Evolutionary conservation across 2,113 vertebrate species (phyloP).

Genomic region (Columba janthina): DNA sequence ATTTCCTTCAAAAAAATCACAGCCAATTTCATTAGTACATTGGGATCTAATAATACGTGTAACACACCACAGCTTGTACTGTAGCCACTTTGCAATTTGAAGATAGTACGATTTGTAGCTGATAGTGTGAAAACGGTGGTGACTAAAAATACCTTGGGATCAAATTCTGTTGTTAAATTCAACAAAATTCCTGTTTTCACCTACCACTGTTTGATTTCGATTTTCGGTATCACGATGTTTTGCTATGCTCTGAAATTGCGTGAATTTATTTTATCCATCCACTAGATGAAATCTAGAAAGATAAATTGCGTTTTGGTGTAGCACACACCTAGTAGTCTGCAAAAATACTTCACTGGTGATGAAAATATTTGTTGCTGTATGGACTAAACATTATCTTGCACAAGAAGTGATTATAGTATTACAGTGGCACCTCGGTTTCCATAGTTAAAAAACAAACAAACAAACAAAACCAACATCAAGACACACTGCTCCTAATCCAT

Average conservation of each 20-base stretch:
- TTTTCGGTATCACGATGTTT: background rate
- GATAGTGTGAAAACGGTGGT: background rate
- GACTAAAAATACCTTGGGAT: background rate
- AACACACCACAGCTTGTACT: background rate
- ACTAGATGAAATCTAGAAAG: background rate
- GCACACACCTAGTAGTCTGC: background rate
- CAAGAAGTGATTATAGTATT: background rate
- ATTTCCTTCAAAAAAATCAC: background rate
- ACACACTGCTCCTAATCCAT: background rate
- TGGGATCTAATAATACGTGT: background rate
- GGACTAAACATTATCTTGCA: background rate
- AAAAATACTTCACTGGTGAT: background rate
- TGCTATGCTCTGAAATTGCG: background rate
- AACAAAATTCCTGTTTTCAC: background rate
- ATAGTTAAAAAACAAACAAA: background rate
- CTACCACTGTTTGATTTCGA: background rate
- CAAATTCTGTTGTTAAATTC: background rate
- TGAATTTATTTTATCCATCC: background rate
- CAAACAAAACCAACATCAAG: background rate
- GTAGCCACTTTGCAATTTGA: background rate
- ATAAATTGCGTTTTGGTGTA: background rate
- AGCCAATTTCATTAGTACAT: background rate
- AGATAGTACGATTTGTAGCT: background rate
- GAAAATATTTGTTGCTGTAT: background rate
- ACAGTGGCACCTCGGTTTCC: background rate